These are phyloP conservation scores for Tholera decimalis DNA, from an alignment of 2,888 invertebrate species.

Conservation along the genomic window DNA sequence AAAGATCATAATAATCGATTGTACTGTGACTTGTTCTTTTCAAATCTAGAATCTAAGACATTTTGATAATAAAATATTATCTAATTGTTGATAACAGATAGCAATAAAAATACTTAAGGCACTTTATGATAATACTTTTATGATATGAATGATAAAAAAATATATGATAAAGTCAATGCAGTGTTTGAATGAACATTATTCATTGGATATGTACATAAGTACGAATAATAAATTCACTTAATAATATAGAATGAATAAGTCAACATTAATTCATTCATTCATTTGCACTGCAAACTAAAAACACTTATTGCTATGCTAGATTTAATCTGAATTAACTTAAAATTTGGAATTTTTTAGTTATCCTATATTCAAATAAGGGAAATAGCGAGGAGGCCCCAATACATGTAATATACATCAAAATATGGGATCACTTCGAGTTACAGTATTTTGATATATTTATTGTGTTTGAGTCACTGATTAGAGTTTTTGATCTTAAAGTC, in stretches of 20 bases:
- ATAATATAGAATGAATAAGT: background rate
- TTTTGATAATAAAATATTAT: conserved; percentile 18
- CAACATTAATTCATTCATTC: no score
- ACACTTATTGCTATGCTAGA: no score
- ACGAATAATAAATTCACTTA: background rate
- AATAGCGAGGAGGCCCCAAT: no score
- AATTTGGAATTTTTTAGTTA: no score
- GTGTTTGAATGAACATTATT: background rate
- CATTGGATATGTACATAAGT: background rate
- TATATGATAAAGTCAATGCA: background rate
- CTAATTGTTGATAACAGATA: background rate
- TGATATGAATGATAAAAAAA: conserved; percentile 2
- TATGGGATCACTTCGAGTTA: no score
- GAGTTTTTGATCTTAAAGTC: no score
- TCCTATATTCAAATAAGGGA: no score
- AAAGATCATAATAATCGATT: background rate
- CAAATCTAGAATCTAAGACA: conserved; percentile 9
- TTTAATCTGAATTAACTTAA: no score
- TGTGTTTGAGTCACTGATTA: no score
- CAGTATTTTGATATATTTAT: no score
- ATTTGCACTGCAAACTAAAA: background rate
- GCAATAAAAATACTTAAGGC: conserved; percentile 19
- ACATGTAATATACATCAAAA: no score
- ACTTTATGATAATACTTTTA: conserved; percentile 2
- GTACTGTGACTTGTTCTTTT: conserved; percentile 2